Base-by-base conservation (phyloP, 2,888 invertebrate species). In the Thera obeliscata region DNA sequence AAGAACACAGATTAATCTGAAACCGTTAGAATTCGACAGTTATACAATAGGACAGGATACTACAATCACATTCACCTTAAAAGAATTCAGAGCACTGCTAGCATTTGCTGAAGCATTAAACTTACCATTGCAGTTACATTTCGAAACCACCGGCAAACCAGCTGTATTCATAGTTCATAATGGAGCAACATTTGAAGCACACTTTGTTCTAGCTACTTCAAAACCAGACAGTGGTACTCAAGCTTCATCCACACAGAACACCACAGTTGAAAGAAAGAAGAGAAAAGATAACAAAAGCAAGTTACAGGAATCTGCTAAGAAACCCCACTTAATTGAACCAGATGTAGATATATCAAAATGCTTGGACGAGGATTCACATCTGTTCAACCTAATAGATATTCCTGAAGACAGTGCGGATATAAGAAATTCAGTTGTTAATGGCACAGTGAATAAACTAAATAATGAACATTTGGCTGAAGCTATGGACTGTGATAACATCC, bases 61-160 rank as follows among this genome's bases (percentile, higher is more conserved):
- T 0, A 94, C 95, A 35, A 95, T 98, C 43, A 98, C 98, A 74
- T 98, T 98, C 87, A 97, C 97, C 72, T 89, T 98, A 61, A 97
- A 97, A 86, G 98, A 98, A 82, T 95, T 98, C 66, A 93, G 96
- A 83, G 97, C 98, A 1, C 94, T 98, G 12, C 87, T 98, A 35
- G 90, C 94, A 36, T 98, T 98, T 89, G 96, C 97, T 0, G 98
- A 98, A 87, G 94, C 95, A 1, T 92, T 96, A 7, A 95, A 94
- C 78, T 89, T 97, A 63, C 95, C 96, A 61, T 79, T 98, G 3
- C 94, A 95, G 56, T 83, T 97, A 54, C 95, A 96, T 81, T 98
- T 98, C 91, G 96, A 97, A 83, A 94, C 94, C 49, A 95, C 96
- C 61, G 98, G 98, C 76, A 95, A 96, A 75, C 98, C 98, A 4